Evolutionary conservation across 2,888 invertebrate genomes (phyloP), one percentile per base, ranked within the genome.

Genomic region (Trypoxylon attenuatum): DNA sequence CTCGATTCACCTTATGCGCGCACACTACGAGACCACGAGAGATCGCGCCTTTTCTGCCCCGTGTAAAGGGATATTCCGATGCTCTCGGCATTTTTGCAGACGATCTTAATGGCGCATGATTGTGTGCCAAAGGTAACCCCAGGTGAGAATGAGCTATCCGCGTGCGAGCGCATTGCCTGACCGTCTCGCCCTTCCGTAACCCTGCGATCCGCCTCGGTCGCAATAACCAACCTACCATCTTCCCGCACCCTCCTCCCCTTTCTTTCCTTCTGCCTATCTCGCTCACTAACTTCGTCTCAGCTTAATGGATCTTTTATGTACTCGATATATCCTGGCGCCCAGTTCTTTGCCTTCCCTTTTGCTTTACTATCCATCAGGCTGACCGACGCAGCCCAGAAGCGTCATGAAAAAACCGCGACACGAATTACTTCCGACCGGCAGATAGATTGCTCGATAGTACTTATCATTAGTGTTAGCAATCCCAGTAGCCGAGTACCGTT

Each of bases 51-150:
- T 51, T 61, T 43, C 64, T 62, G 52, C 41, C 53, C 59, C 72
- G 50, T 70, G 73, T 74, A 70, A 74, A 76, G 68, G 76, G 72
- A 78, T 79, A 79, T 79, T 79, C 75, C 71, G 70, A 55, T 76
- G 71, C 67, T 76, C 71, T 68, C 67, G 61, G 43, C 19, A 76
- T 79, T 81, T 80, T 81, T 81, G 62, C 68, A 78, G 78, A 81
- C 81, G 43, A 52, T 56, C 64, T 71, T 81, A 80, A 81, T 80
- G 74, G 76, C 71, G 72, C 67, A 75, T 80, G 81, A 81, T 81
- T 78, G 80, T 78, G 80, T 71, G 78, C 69, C 80, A 69, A 78
- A 78, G 77, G 76, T 70, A 76, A 73, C 72, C 68, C 50, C 66
- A 71, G 77, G 77, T 78, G 77, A 78, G 78, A 78, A 78, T 75